phyloP scores from a whole-genome alignment of 2,113 vertebrate genomes.

The Fregetta grallaria region DNA sequence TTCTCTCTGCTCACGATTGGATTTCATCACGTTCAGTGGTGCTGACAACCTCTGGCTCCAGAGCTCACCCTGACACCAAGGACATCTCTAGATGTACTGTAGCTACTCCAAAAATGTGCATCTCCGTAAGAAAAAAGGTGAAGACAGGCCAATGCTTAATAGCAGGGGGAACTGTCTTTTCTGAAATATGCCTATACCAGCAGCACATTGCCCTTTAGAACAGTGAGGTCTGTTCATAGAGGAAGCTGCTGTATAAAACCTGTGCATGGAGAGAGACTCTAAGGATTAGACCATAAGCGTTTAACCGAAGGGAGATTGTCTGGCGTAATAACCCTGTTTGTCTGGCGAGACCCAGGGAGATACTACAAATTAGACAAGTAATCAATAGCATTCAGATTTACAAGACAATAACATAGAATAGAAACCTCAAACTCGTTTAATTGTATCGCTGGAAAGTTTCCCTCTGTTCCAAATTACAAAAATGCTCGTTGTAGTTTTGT shows the following conservation, averaged over 20 bases:
- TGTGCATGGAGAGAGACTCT: neutral
- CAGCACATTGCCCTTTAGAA: neutral
- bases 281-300: neutral
- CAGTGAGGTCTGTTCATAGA: neutral
- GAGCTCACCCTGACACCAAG: neutral
- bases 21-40: neutral
- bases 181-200: neutral
- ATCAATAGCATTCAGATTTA: conserved; percentile 46
- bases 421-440: conserved; percentile 4
- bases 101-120: neutral
- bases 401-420: neutral
- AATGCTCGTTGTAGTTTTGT: neutral
- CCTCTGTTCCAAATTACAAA: neutral
- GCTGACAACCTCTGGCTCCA: neutral
- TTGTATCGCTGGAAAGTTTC: conserved; percentile 16
- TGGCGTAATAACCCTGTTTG: conserved; percentile 5
- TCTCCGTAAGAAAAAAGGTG: neutral
- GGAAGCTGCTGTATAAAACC: neutral
- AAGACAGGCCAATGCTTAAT: neutral
- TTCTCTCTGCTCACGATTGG: neutral
- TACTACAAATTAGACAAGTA: conserved; percentile 32
- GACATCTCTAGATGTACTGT: neutral
- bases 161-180: neutral
- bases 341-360: conserved; percentile 21
- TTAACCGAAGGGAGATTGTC: neutral